Percentiles rank a stretch among this genome's conserved stretches.
Conservation (phyloP, 2,888 invertebrate genomes). For the Dryococelus australis region DNA sequence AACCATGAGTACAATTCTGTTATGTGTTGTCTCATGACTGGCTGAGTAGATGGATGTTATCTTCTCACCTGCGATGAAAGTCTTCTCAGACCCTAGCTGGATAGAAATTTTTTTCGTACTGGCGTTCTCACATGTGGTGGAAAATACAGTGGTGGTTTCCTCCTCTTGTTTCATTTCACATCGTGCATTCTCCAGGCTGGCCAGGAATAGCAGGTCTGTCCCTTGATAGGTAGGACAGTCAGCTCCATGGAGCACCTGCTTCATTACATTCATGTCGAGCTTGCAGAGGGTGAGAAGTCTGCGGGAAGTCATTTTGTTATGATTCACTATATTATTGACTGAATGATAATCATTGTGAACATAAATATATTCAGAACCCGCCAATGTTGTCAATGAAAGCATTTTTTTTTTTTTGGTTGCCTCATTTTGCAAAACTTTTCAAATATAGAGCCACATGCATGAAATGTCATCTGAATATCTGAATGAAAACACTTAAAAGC, state of each 20-base stretch:
- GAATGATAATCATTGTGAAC: not conserved
- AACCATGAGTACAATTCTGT: no score
- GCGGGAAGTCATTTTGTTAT: not conserved
- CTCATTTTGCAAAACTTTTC: not conserved
- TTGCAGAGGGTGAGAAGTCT: not conserved
- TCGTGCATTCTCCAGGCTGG: not conserved
- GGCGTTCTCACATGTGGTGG: not conserved
- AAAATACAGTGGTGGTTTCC: not conserved
- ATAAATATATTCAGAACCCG: not conserved
- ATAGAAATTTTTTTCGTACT: not conserved
- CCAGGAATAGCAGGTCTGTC: not conserved
- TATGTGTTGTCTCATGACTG: no score
- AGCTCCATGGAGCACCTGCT: not conserved
- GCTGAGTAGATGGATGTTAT: not conserved
- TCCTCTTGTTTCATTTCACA: not conserved
- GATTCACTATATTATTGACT: not conserved
- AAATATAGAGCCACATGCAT: not conserved
- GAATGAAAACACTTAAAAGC: not conserved
- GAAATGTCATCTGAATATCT: not conserved
- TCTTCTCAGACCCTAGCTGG: not conserved
- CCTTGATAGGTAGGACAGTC: not conserved
- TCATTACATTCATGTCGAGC: not conserved
- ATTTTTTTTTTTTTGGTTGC: not conserved
- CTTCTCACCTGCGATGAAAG: not conserved
- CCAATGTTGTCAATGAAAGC: not conserved